These are phyloP conservation scores for Hipposideros armiger DNA, from an alignment of 2,113 vertebrate species.

Conservation along the genomic window DNA sequence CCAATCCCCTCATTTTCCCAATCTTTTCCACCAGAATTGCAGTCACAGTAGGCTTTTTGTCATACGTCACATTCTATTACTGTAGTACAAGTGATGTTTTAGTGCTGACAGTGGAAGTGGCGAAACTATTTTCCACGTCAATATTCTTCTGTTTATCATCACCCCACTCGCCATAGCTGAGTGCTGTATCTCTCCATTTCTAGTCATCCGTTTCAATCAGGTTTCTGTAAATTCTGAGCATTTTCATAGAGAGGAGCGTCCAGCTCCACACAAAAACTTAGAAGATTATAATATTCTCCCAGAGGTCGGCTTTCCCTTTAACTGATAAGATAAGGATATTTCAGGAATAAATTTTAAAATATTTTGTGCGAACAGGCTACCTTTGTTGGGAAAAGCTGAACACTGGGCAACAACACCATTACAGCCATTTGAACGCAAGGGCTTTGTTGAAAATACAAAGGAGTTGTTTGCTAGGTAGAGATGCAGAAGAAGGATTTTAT, in stretches of 20 bases:
- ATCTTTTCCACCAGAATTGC: not conserved
- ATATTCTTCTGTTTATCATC: not conserved
- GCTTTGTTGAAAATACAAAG: not conserved
- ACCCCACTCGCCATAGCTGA: not conserved
- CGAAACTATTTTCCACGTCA: not conserved
- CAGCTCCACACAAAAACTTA: not conserved
- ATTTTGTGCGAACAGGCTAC: not conserved
- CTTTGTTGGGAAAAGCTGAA: not conserved
- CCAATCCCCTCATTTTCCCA: not conserved
- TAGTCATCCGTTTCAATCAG: not conserved
- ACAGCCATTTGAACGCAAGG: not conserved
- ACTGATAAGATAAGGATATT: not conserved
- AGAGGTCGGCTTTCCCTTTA: not conserved
- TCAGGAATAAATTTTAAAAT: not conserved
- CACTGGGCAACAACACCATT: too few relatives aligned
- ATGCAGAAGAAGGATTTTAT: not conserved
- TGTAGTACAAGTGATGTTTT: not conserved
- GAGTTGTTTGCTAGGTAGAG: not conserved
- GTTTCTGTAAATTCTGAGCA: not conserved
- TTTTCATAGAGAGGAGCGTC: not conserved
- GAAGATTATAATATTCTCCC: not conserved
- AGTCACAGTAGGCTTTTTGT: not conserved
- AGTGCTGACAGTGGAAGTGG: fast-evolving
- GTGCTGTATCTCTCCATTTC: not conserved
- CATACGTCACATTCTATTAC: not conserved